phyloP scores from a whole-genome alignment of 2,888 invertebrate species.

The Chymomyza fuscimana region DNA sequence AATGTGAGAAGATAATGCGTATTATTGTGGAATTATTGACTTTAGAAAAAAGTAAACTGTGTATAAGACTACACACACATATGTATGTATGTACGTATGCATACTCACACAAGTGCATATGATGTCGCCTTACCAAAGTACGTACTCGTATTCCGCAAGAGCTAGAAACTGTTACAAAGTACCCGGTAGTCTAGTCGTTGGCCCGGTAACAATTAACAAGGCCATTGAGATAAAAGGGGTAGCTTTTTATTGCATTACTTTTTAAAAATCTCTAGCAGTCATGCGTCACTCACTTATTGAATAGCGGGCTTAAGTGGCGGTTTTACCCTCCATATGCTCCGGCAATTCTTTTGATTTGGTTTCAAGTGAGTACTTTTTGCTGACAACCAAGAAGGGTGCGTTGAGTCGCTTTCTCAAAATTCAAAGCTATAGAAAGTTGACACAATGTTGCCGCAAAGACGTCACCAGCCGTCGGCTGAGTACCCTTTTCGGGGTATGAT shows the following conservation, averaged over 20 bases:
- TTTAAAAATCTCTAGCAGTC: slow-evolving; percentile 39
- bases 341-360: slow-evolving; percentile 57
- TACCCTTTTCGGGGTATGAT: slow-evolving; percentile 14
- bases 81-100: no score
- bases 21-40: slow-evolving; percentile 75
- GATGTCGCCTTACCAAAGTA: not conserved
- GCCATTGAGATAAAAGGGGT: not conserved
- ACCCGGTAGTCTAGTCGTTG: slow-evolving; percentile 61
- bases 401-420: slow-evolving; percentile 2
- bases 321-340: slow-evolving; percentile 49
- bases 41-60: slow-evolving; percentile 39
- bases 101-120: no score
- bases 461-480: slow-evolving; percentile 5
- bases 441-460: slow-evolving; percentile 63
- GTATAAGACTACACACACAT: not conserved
- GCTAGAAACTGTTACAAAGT: slow-evolving; percentile 11
- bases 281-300: slow-evolving; percentile 33
- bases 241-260: not conserved
- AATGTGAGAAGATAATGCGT: no score
- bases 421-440: slow-evolving; percentile 50
- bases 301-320: slow-evolving; percentile 64
- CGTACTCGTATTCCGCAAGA: not conserved
- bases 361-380: slow-evolving; percentile 44
- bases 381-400: slow-evolving; percentile 50
- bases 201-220: slow-evolving; percentile 61